These are phyloP conservation scores for Pachypanchax playfairii DNA, from an alignment of 2,113 vertebrate genomes.

Conservation along the genomic window DNA sequence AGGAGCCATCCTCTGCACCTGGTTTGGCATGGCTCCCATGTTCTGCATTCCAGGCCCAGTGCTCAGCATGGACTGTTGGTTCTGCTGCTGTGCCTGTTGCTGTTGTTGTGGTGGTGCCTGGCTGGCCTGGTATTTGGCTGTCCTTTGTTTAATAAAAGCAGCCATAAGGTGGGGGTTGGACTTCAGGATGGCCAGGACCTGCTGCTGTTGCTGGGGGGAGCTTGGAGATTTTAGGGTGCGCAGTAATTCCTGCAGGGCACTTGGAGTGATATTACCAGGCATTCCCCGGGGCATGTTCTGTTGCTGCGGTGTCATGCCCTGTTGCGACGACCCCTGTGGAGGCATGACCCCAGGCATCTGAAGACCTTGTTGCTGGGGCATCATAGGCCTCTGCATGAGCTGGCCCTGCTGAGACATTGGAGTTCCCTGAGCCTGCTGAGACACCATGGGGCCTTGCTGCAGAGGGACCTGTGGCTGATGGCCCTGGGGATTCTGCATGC, in stretches of 20 bases:
- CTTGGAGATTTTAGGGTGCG: conserved; percentile 96
- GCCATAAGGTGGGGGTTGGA: conserved; percentile 99
- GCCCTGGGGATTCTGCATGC: conserved; percentile 73
- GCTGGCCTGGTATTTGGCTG: conserved; percentile 96
- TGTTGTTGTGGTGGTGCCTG: conserved; percentile 86
- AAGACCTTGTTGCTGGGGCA: conserved; percentile 77
- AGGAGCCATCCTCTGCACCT: conserved; percentile 80
- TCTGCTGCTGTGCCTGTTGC: conserved; percentile 70
- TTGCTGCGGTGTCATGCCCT: conserved; percentile 86
- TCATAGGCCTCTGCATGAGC: conserved; percentile 87
- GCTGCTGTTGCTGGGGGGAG: conserved; percentile 96
- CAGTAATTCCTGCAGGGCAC: conserved; percentile 93
- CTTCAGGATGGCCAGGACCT: conserved; percentile 97
- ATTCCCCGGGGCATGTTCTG: conserved; percentile 77
- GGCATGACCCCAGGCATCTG: conserved; percentile 72
- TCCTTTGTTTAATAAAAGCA: conserved; percentile 98
- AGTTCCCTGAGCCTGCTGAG: conserved; percentile 70
- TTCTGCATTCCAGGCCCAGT: conserved; percentile 85
- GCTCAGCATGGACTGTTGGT: conserved; percentile 81
- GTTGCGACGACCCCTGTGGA: conserved; percentile 75
- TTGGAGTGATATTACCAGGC: conserved; percentile 88
- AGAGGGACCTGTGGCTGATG: conserved; percentile 78
- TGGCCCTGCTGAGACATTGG: conserved; percentile 64
- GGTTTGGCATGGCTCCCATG: conserved; percentile 81
- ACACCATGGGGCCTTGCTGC: conserved; percentile 74